Evolutionary conservation across 2,113 vertebrate species (phyloP), one percentile per base, ranked within the genome.

Genomic region (Ammodytes dubius): DNA sequence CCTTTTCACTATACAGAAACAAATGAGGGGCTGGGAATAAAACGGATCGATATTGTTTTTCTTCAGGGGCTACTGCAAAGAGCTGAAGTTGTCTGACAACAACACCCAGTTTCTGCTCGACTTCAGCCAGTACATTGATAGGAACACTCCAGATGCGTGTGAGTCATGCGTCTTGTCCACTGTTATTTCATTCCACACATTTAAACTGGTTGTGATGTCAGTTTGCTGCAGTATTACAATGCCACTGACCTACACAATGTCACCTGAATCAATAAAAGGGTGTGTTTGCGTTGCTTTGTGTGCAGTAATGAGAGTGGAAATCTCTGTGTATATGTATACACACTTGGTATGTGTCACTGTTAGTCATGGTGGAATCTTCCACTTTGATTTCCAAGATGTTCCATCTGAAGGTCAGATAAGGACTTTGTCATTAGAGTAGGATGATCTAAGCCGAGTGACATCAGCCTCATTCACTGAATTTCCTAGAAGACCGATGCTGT

Each of bases 81-180:
- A 97, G 58, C 93, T 99, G 90, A 99, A 97, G 92, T 85, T 96
- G 87, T 96, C 96, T 47, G 93, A 95, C 83, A 99, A 99, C 93
- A 99, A 98, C 92, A 98, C 97, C 13, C 96, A 99, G 91, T 98
- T 99, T 94, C 96, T 99, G 76, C 92, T 97, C 82, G 96, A 98
- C 92, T 97, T 99, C 92, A 96, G 94, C 93, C 93, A 97, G 70
- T 96, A 96, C 94, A 98, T 99, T 85, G 97, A 99, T 79, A 95
- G 95, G 87, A 94, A 96, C 92, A 96, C 96, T 63, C 97, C 97
- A 90, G 95, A 96, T 81, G 93, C 97, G 52, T 99, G 98, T 99
- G 95, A 99, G 98, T 98, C 91, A 60, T 76, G 52, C 76, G 47
- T 77, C 54, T 74, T 59, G 58, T 71, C 77, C 46, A 61, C 37